These are phyloP conservation scores for Molanna angustata DNA, from an alignment of 2,888 invertebrate species.

Conservation along the genomic window DNA sequence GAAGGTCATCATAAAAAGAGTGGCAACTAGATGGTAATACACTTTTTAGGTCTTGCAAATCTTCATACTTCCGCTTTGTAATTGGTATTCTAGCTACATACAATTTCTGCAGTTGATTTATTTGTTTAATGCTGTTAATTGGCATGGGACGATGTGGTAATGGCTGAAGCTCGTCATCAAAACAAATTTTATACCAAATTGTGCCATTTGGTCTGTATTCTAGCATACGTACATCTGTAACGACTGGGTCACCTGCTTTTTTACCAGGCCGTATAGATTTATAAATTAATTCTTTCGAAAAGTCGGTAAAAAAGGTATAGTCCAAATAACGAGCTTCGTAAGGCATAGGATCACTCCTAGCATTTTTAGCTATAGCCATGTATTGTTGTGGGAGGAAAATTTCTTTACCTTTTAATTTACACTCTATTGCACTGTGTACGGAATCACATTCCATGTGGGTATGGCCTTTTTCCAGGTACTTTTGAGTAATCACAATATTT, in stretches of 20 bases:
- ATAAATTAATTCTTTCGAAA: not conserved
- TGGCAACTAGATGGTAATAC: no score
- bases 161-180: no score
- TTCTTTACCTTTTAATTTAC: constrained; percentile 1
- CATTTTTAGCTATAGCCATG: not conserved
- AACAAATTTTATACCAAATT: not conserved
- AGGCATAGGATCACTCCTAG: not conserved
- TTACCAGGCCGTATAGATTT: constrained; percentile 2
- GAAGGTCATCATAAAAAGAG: no score
- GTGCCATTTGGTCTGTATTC: not conserved
- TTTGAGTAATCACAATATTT: constrained; percentile 1
- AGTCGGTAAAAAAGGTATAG: constrained; percentile 2
- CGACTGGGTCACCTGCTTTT: not conserved
- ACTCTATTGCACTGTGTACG: constrained; percentile 4
- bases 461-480: not conserved
- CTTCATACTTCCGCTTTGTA: no score
- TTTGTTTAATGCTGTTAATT: no score
- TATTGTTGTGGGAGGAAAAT: constrained; percentile 1
- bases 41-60: no score
- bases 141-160: no score
- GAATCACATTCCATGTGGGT: constrained; percentile 4
- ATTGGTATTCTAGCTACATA: no score
- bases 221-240: not conserved
- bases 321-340: not conserved
- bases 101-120: no score